phyloP scores from a whole-genome alignment of 1,140 invertebrate genomes.

The Drosophila ercepeae region DNA sequence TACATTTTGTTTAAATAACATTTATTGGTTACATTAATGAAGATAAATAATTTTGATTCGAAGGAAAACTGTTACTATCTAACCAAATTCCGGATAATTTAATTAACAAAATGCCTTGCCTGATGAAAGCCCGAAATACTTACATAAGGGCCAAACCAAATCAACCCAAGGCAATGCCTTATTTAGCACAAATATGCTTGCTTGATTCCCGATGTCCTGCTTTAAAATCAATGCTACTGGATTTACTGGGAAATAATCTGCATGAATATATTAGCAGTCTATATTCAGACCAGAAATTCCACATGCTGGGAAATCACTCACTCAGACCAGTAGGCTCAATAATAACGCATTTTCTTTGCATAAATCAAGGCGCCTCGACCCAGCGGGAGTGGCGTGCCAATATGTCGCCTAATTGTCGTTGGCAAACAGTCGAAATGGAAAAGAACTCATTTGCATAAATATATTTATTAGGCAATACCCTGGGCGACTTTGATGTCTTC shows the following conservation, averaged over 20 bases:
- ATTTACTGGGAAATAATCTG: conserved; percentile 1
- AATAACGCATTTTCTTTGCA: conserved; percentile 58
- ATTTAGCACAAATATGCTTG: neutral
- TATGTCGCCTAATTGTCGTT: conserved; percentile 55
- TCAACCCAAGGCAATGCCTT: neutral
- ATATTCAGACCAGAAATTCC: conserved; percentile 1
- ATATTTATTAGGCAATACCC: conserved; percentile 58
- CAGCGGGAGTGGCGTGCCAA: conserved; percentile 31
- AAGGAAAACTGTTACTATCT: too few relatives aligned
- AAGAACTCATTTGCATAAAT: conserved; percentile 71
- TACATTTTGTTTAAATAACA: too few relatives aligned
- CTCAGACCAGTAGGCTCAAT: conserved; percentile 38
- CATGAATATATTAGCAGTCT: conserved; percentile 1
- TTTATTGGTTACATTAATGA: too few relatives aligned
- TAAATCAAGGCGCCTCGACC: conserved; percentile 54
- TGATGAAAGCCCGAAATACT: neutral
- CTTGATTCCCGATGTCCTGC: neutral
- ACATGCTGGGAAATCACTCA: conserved; percentile 63
- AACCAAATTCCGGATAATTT: too few relatives aligned
- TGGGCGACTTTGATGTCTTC: conserved; percentile 58
- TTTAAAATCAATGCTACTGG: neutral
- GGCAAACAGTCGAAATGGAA: conserved; percentile 48
- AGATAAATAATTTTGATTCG: too few relatives aligned
- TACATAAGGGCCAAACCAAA: neutral
- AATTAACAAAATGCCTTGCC: neutral